Evolutionary conservation across 2,888 invertebrate genomes (phyloP), one percentile per base, ranked within the genome.

Genomic region (Byasa hedistus): DNA sequence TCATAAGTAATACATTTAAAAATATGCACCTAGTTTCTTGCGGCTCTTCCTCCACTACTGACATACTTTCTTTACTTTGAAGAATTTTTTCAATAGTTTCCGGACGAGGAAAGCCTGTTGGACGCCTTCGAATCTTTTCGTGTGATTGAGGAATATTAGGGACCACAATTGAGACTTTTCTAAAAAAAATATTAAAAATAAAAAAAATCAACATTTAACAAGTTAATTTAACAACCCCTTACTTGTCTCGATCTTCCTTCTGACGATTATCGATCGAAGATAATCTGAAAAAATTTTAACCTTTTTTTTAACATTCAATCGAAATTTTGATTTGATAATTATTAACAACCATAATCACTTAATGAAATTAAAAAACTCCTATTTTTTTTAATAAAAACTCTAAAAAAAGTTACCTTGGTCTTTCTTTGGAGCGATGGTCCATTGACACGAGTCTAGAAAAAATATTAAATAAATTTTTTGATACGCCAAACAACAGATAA

Each of bases 61-160:
- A 57, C 8, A 54, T 8, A 66, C 64, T 67, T 36, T 61, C 55
- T 67, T 69, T 73, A 58, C 66, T 65, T 61, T 71, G 62, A 27
- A 70, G 57, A 27, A 81, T 71, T 61, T 73, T 79, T 68, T 78
- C 76, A 61, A 86, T 69, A 23, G 75, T 73, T 66, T 81, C 82
- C 1, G 75, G 72, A 3, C 76, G 73, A 17, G 81, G 74, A 63
- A 83, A 87, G 2, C 87, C 89, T 5, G 89, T 87, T 68, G 82
- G 85, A 7, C 85, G 78, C 65, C 87, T 76, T 64, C 76, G 82
- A 66, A 85, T 83, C 68, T 81, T 79, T 48, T 57, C 70, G 23
- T 61, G 68, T n/a, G 69, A 71, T 64, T 69, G 72, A 4, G 62
- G 68, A 3, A 66, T 39, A 1, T 23, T 24, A 0, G 84, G 79